phyloP scores from a whole-genome alignment of 64 coral and sea anemone genomes.

The Astreopora myriophthalma region DNA sequence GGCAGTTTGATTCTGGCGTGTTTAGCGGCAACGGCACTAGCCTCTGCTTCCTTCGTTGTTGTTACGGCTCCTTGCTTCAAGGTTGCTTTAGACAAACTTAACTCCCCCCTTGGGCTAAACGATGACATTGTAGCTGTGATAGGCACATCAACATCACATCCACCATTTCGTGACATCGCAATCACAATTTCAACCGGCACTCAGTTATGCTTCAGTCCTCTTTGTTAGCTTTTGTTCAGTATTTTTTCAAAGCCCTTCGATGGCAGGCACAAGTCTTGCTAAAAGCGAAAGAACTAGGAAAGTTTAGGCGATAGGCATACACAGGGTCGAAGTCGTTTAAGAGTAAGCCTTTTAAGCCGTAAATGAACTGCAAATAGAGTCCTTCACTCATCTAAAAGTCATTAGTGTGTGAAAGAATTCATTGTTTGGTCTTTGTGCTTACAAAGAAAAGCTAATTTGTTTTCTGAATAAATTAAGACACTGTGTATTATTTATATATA shows the following conservation, averaged over 20 bases:
- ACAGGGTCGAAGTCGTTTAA: background rate
- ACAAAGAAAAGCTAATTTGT: background rate
- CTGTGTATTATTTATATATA: background rate
- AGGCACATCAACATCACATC: background rate
- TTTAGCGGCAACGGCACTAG: background rate
- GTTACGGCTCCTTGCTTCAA: background rate
- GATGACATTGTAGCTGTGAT: background rate
- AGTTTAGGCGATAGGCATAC: background rate
- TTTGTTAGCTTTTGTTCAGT: background rate
- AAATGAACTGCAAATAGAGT: slow-evolving; percentile 36
- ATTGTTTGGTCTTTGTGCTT: slow-evolving; percentile 2
- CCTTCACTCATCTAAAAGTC: background rate
- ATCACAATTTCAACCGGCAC: background rate
- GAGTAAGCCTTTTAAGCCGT: slow-evolving; percentile 25
- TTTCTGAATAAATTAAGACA: background rate
- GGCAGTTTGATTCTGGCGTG: background rate
- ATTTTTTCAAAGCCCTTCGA: background rate
- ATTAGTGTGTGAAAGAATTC: slow-evolving; percentile 24
- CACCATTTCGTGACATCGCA: background rate
- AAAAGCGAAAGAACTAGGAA: background rate
- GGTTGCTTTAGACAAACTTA: background rate
- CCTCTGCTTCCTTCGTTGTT: background rate
- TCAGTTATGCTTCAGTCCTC: background rate
- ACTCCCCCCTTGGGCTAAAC: background rate
- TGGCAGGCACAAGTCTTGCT: background rate